These are phyloP conservation scores for Siphlonurus alternatus DNA, from an alignment of 2,888 invertebrate genomes.

Conservation along the genomic window DNA sequence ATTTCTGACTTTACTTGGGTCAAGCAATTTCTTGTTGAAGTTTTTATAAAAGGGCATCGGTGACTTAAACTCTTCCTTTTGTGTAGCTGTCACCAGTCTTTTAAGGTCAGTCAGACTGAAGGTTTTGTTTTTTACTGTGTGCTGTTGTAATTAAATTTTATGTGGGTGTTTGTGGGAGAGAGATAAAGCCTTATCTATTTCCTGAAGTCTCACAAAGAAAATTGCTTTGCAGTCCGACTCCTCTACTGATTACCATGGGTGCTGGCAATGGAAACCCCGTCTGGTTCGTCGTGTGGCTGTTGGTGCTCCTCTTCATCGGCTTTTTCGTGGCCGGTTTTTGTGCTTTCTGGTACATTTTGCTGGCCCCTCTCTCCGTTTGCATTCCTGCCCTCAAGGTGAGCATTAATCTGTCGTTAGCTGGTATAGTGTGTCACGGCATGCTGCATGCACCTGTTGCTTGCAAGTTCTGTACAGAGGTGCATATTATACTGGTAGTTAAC, in stretches of 20 bases:
- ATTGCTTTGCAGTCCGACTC: too few relatives aligned
- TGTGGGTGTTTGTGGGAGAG: neutral
- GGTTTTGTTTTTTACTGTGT: neutral
- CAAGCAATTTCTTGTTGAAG: neutral
- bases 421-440: too few relatives aligned
- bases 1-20: too few relatives aligned
- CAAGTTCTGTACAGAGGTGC: too few relatives aligned
- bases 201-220: too few relatives aligned
- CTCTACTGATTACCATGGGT: conserved; percentile 3
- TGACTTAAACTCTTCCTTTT: neutral
- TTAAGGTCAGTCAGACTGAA: neutral
- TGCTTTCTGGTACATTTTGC: conserved; percentile 47
- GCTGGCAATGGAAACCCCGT: conserved; percentile 31
- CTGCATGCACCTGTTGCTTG: too few relatives aligned
- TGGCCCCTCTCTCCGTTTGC: conserved; percentile 50
- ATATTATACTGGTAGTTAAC: too few relatives aligned
- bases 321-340: conserved; percentile 50
- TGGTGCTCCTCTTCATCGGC: conserved; percentile 47
- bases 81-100: neutral
- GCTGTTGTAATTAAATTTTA: neutral
- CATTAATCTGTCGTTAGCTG: conserved; percentile 15
- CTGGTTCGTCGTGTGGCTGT: conserved; percentile 50
- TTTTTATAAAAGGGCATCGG: neutral
- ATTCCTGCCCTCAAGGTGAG: conserved; percentile 48
- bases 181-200: too few relatives aligned